phyloP scores from a whole-genome alignment of 2,888 invertebrate species.

The Strigamia crassipes region DNA sequence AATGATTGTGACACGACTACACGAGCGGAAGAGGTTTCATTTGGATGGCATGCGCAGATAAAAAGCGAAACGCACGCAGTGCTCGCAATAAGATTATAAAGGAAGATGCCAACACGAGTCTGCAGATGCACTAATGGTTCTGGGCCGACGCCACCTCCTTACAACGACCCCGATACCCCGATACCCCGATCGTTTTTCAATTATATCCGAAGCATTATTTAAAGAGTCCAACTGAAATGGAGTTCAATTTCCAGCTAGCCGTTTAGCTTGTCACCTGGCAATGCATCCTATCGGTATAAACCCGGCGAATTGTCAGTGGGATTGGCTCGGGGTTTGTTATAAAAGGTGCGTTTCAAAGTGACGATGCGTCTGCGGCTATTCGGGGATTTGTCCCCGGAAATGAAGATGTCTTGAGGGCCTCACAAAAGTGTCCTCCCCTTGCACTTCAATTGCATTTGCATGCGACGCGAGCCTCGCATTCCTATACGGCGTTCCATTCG shows the following conservation, averaged over 20 bases:
- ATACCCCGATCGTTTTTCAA: not conserved
- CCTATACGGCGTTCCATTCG: not conserved
- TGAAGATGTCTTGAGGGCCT: constrained; percentile 18
- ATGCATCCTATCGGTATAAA: not conserved
- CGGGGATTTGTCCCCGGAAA: constrained; percentile 22
- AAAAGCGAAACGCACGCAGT: not conserved
- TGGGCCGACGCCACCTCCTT: not conserved
- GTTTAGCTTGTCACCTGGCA: not conserved
- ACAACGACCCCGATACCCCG: not conserved
- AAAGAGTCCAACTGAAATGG: not conserved
- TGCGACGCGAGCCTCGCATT: not conserved
- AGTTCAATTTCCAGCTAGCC: too few relatives aligned
- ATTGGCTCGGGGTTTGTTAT: not conserved
- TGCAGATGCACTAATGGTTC: not conserved
- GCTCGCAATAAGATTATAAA: constrained; percentile 15
- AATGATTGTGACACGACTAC: not conserved
- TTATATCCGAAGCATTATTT: not conserved
- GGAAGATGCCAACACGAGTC: constrained; percentile 8
- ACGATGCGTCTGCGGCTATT: constrained; percentile 22
- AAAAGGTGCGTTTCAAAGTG: not conserved
- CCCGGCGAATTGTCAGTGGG: not conserved
- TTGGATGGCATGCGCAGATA: constrained; percentile 10
- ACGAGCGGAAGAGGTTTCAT: not conserved
- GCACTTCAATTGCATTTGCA: constrained; percentile 17
- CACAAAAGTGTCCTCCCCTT: constrained; percentile 14